Base-by-base conservation (phyloP, 2,888 invertebrate genomes). In the Tipula unca region DNA sequence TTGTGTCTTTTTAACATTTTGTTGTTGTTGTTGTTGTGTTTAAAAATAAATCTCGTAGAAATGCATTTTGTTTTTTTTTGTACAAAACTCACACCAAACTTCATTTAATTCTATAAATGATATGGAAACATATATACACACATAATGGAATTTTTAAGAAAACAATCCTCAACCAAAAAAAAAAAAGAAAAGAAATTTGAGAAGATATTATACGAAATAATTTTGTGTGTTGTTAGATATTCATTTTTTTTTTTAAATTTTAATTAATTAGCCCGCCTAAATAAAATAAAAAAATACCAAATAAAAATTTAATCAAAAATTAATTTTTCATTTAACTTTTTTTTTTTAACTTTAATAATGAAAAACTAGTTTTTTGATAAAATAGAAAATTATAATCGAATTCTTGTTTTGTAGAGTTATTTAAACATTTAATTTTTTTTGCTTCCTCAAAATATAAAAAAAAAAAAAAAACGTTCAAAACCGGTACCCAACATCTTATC, bases 361-460 rank as follows among this genome's bases (percentile, higher is more conserved):
- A 83, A 83, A 83, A 83, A 83, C 83, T 83, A 32, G 83, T 83
- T 83, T 69, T 69, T 35, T 83, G 83, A 83, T 83, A 83, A 83
- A 83, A 83, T 35, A 83, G 35, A 83, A 83, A 83, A 83, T 32
- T 83, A 32, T 83, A 83, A 83, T 83, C 83, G 83, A 83, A 83
- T 83, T 83, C 83, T 83, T 35, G 83, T 83, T 83, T 83, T 32
- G 48, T 54, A 69, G n/a, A n/a, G 29, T 32, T 83, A 5, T 29
- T 29, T 17, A 48, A 48, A 39, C 10, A 39, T 82, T 29, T 29
- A 6, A 2, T 83, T 32, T 83, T 83, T 83, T 83, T 83, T 83
- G 83, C 83, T 83, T 83, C 83, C 83, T 83, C 35, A 83, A 83
- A 83, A 83, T 35, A 32, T 83, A 29, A 83, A 83, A 32, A 32